Conservation (phyloP, 1,140 invertebrate genomes). For the Drosophila pallidifrons region DNA sequence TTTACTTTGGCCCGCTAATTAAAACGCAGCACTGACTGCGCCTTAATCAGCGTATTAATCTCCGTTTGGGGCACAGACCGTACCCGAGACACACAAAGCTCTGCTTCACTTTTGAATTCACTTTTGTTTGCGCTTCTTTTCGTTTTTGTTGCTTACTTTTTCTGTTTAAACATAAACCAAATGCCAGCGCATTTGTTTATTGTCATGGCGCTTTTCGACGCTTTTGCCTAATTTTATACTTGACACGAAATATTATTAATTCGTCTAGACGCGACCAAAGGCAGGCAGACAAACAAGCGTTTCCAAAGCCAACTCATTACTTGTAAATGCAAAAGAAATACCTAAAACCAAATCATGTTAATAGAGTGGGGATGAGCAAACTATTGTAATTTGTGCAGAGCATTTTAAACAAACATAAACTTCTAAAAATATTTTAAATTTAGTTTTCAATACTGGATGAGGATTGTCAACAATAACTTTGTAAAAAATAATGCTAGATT, state of each 20-base stretch:
- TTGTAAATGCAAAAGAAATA: slow-evolving; percentile 2
- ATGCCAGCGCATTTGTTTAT: slow-evolving; percentile 65
- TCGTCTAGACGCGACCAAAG: slow-evolving; percentile 64
- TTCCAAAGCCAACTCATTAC: slow-evolving; percentile 37
- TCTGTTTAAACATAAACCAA: slow-evolving; percentile 53
- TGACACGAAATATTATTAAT: slow-evolving; percentile 79
- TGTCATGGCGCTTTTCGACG: slow-evolving; percentile 40
- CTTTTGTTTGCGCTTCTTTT: background rate
- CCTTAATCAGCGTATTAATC: slow-evolving; percentile 78
- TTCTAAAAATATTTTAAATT: no score
- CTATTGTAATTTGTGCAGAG: background rate
- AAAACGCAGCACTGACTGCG: slow-evolving; percentile 55
- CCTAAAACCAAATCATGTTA: slow-evolving; percentile 18
- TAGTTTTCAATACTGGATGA: no score
- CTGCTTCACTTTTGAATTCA: slow-evolving; percentile 47
- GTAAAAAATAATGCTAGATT: no score
- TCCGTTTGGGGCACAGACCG: slow-evolving; percentile 47
- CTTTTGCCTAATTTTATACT: slow-evolving; percentile 71
- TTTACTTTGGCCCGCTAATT: slow-evolving; percentile 57
- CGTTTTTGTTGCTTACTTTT: slow-evolving; percentile 3
- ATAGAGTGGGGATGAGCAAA: background rate
- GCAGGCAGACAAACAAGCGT: slow-evolving; percentile 27
- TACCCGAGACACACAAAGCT: slow-evolving; percentile 31
- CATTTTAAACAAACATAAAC: background rate
- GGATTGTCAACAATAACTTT: no score